Evolutionary conservation across 2,888 invertebrate genomes (phyloP).

Genomic region (Ormyrus nitidulus): DNA sequence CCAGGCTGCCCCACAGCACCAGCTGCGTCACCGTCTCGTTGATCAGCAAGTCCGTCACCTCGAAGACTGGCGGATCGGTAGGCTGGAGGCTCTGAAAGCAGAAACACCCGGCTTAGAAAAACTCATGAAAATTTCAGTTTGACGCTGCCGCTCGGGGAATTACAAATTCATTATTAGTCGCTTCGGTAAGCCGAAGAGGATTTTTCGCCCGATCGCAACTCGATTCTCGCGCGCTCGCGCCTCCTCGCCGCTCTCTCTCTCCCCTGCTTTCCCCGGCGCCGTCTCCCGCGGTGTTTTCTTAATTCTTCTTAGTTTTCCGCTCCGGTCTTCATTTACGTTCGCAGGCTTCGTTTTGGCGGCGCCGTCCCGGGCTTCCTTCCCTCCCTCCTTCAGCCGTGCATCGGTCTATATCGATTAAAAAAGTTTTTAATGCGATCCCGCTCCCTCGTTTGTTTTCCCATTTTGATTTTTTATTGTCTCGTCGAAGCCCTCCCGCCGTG

Average conservation of each 20-base stretch:
- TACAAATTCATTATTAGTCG: constrained; percentile 68
- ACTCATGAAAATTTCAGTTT: not conserved
- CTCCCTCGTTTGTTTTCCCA: constrained; percentile 67
- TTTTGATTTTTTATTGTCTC: constrained; percentile 70
- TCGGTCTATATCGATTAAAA: constrained; percentile 70
- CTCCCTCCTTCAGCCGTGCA: constrained; percentile 55
- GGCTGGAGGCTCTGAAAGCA: constrained; percentile 82
- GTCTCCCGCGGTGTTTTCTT: constrained; percentile 52
- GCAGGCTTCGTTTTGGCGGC: constrained; percentile 34
- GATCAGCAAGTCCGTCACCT: constrained; percentile 81
- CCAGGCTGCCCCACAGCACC: constrained; percentile 83
- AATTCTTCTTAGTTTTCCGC: constrained; percentile 42
- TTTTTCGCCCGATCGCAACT: constrained; percentile 58
- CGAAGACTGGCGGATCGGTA: constrained; percentile 82
- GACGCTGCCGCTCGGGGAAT: constrained; percentile 50
- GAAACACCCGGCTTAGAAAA: not conserved
- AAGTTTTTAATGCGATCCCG: constrained; percentile 71
- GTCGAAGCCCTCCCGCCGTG: constrained; percentile 13
- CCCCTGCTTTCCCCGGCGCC: constrained; percentile 46
- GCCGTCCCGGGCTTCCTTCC: constrained; percentile 8
- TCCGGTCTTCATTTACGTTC: constrained; percentile 27
- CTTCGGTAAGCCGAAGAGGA: constrained; percentile 60
- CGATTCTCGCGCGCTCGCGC: constrained; percentile 57
- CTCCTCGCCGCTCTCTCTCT: constrained; percentile 28
- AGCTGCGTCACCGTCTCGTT: constrained; percentile 83